Conservation (phyloP, 2,888 invertebrate species). For the Bhutanitis thaidina region DNA sequence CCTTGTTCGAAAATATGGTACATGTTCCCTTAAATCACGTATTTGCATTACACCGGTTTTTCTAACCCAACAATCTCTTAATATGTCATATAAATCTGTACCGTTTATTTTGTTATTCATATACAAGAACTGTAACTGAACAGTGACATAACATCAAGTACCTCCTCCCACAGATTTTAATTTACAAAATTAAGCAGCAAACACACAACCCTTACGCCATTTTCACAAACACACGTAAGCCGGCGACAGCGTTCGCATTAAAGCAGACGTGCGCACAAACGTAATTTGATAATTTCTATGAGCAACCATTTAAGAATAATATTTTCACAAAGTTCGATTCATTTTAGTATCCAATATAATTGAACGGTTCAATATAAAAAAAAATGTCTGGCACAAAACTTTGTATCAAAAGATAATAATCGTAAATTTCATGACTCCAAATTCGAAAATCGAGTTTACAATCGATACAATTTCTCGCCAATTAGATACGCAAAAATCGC, state of each 20-base stretch:
- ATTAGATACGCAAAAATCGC: neutral
- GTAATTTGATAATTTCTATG: conserved; percentile 57
- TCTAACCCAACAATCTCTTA: no score
- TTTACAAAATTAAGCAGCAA: neutral
- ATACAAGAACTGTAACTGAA: no score
- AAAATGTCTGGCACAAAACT: neutral
- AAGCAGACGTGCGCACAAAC: conserved; percentile 37
- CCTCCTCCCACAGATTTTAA: no score
- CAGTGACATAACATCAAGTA: no score
- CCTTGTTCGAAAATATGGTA: no score
- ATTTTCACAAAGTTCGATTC: conserved; percentile 14
- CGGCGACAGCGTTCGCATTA: conserved; percentile 26
- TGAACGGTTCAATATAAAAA: neutral
- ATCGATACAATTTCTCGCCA: neutral
- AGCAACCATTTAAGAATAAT: conserved; percentile 32
- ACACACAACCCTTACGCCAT: conserved; percentile 5
- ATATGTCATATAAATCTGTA: no score
- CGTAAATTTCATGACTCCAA: neutral
- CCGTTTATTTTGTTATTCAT: no score
- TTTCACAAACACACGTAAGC: conserved; percentile 23
- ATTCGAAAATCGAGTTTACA: neutral
- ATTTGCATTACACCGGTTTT: no score
- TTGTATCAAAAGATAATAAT: neutral
- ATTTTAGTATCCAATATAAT: conserved; percentile 5
- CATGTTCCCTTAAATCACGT: no score